These are phyloP conservation scores for Noctua janthina DNA, from an alignment of 2,888 invertebrate genomes.

Conservation along the genomic window DNA sequence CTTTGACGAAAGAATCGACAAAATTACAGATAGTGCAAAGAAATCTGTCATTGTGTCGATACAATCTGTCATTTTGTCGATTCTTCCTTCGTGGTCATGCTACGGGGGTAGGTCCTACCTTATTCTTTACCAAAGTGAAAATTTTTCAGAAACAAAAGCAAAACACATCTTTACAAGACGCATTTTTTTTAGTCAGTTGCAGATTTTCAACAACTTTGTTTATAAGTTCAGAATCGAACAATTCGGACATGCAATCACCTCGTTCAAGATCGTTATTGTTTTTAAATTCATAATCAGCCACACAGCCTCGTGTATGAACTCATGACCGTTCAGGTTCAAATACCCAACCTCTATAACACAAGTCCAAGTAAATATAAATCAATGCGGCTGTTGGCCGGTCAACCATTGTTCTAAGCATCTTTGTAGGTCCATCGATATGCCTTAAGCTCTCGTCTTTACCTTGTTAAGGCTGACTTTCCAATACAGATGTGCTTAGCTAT, in stretches of 20 bases:
- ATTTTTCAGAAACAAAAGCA: background rate
- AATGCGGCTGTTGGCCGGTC: conserved; percentile 34
- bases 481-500: background rate
- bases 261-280: background rate
- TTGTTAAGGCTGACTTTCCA: conserved; percentile 16
- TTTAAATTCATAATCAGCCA: conserved; percentile 19
- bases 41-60: too few species aligned
- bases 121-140: background rate
- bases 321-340: conserved; percentile 39
- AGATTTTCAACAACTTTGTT: background rate
- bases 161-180: background rate
- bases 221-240: background rate
- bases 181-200: background rate
- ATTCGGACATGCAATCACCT: background rate
- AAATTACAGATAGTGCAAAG: too few species aligned
- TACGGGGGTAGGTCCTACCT: too few species aligned
- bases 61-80: too few species aligned
- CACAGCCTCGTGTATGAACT: conserved; percentile 9
- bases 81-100: too few species aligned
- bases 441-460: conserved; percentile 38
- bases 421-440: conserved; percentile 48
- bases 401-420: conserved; percentile 49
- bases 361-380: conserved; percentile 40
- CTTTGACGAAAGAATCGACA: too few species aligned
- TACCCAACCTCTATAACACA: conserved; percentile 13